Evolutionary conservation across 2,113 vertebrate species (phyloP).

Genomic region (Corythornis vintsioides): DNA sequence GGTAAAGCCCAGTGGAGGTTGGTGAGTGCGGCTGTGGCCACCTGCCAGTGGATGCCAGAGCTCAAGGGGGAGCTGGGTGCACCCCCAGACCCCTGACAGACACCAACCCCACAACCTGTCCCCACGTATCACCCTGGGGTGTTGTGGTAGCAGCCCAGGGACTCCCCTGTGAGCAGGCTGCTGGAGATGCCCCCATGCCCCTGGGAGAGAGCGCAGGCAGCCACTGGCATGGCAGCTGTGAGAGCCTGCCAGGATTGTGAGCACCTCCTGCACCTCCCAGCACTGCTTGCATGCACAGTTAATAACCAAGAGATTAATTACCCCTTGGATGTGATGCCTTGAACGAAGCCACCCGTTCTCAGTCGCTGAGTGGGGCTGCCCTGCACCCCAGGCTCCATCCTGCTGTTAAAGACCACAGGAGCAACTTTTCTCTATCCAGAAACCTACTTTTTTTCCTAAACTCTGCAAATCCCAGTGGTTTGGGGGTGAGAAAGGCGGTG

Average conservation of each 20-base stretch:
- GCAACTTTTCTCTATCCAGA: not conserved
- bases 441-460: not conserved
- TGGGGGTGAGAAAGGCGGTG: not conserved
- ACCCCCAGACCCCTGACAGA: no score
- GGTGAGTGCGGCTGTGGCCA: not conserved
- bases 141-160: no score
- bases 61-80: fast-evolving
- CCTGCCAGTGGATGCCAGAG: not conserved
- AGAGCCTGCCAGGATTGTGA: not conserved
- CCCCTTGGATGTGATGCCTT: fast-evolving
- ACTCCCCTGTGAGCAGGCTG: not conserved
- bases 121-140: fast-evolving
- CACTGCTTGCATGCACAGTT: fast-evolving
- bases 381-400: not conserved
- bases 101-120: fast-evolving
- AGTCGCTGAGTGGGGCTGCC: fast-evolving
- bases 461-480: not conserved
- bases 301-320: not conserved
- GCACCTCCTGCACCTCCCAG: not conserved
- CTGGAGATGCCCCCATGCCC: not conserved
- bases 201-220: fast-evolving
- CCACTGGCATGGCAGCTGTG: fast-evolving
- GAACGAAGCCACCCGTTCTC: fast-evolving
- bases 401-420: not conserved
- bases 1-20: not conserved